Conservation (phyloP, 1,140 invertebrate species). For the Popillia japonica region DNA sequence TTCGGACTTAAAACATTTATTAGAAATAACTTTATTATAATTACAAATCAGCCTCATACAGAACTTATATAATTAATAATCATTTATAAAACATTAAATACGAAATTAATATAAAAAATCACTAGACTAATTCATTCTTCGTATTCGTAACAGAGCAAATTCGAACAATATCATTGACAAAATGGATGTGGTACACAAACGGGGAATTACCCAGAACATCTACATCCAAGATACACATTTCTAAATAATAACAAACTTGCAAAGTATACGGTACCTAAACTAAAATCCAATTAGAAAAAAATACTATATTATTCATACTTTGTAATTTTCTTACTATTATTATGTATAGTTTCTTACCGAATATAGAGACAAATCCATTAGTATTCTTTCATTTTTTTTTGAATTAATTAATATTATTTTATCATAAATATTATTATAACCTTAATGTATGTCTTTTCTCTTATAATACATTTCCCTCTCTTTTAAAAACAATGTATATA, state of each 20-base stretch:
- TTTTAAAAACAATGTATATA: not conserved
- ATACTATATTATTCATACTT: not conserved
- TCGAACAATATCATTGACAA: not conserved
- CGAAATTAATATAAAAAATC: not conserved
- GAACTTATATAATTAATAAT: not conserved
- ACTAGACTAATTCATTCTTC: not conserved
- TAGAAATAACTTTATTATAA: not conserved
- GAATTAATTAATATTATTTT: not conserved
- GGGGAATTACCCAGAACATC: not conserved
- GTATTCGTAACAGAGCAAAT: not conserved
- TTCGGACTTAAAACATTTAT: not conserved
- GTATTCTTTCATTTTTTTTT: not conserved
- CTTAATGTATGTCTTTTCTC: conserved; percentile 6
- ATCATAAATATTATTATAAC: conserved; percentile 11
- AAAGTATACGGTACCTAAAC: not conserved
- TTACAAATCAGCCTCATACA: conserved; percentile 9
- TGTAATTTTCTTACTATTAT: conserved; percentile 5
- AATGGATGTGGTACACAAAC: not conserved
- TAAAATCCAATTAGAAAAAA: not conserved
- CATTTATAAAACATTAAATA: not conserved
- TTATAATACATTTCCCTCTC: not conserved
- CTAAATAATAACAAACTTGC: not conserved
- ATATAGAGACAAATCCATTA: conserved; percentile 8
- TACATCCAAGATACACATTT: not conserved
- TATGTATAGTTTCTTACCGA: not conserved